Evolutionary conservation across 2,113 vertebrate species (phyloP).

Genomic region (Candoia aspera): DNA sequence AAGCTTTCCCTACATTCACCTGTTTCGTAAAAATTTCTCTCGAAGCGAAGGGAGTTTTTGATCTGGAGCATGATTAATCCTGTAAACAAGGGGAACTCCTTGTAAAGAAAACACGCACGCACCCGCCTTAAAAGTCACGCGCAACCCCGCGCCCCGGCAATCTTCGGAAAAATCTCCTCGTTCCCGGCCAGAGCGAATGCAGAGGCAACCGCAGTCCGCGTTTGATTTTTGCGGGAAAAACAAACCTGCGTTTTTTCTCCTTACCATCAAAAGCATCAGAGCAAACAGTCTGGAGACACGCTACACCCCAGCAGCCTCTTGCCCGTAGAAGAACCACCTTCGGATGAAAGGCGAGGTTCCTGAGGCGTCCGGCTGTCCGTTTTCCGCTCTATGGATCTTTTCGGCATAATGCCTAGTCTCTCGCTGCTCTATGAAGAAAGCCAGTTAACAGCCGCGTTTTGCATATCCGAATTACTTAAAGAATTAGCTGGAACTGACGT

Average conservation of each 20-base stretch:
- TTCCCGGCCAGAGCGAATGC: too few species aligned
- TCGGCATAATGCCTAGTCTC: not conserved
- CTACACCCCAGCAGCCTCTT: not conserved
- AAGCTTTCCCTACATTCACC: not conserved
- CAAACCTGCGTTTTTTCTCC: not conserved
- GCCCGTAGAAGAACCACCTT: not conserved
- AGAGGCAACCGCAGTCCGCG: not conserved
- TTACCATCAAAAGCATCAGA: not conserved
- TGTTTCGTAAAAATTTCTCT: not conserved
- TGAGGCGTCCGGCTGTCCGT: too few species aligned
- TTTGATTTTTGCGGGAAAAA: not conserved
- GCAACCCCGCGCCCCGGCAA: not conserved
- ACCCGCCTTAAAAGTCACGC: not conserved
- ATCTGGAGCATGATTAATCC: not conserved
- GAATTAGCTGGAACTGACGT: not conserved
- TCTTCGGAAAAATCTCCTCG: not conserved
- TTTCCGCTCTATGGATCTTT: not conserved
- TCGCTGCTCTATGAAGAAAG: not conserved
- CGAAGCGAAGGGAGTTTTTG: not conserved
- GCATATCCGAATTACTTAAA: not conserved
- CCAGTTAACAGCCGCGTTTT: not conserved
- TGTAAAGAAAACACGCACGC: not conserved
- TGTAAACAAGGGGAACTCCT: not conserved
- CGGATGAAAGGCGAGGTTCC: not conserved
- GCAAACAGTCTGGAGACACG: not conserved